Evolutionary conservation across 2,888 invertebrate genomes (phyloP).

Genomic region (Congeria kusceri): DNA sequence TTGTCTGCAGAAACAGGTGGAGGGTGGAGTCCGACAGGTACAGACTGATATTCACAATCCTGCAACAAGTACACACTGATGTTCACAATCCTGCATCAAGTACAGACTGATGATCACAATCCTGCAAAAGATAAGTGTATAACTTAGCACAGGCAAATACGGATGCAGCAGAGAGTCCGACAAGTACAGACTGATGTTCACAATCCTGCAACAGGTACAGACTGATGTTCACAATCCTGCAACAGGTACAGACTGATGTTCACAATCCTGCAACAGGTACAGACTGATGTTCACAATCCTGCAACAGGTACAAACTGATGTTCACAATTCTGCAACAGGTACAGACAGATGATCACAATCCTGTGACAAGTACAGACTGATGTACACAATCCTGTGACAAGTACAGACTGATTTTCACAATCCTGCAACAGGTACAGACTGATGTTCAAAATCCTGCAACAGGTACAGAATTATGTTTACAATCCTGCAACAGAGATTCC

Average conservation of each 20-base stretch:
- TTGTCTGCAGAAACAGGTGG: constrained; percentile 78
- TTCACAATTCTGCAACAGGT: constrained; percentile 71
- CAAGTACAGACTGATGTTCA: constrained; percentile 68
- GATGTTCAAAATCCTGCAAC: constrained; percentile 67
- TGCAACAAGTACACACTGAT: constrained; percentile 45
- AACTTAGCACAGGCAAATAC: constrained; percentile 62
- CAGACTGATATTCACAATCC: constrained; percentile 64
- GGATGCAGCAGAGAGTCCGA: constrained; percentile 76
- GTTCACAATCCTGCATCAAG: constrained; percentile 26
- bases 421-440: constrained; percentile 69
- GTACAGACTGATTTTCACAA: constrained; percentile 67
- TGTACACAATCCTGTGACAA: constrained; percentile 72
- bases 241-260: constrained; percentile 66
- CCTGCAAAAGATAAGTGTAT: constrained; percentile 57
- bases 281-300: constrained; percentile 68
- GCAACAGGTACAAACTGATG: constrained; percentile 67
- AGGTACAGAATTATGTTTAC: constrained; percentile 66
- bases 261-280: constrained; percentile 71
- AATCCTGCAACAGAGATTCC: constrained; percentile 73
- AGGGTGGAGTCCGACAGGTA: constrained; percentile 74
- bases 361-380: constrained; percentile 71
- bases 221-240: constrained; percentile 68
- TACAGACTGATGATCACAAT: constrained; percentile 67
- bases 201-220: constrained; percentile 69
- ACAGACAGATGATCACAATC: constrained; percentile 65